Evolutionary conservation across 1,140 invertebrate genomes (phyloP).

Genomic region (Maniola jurtina): DNA sequence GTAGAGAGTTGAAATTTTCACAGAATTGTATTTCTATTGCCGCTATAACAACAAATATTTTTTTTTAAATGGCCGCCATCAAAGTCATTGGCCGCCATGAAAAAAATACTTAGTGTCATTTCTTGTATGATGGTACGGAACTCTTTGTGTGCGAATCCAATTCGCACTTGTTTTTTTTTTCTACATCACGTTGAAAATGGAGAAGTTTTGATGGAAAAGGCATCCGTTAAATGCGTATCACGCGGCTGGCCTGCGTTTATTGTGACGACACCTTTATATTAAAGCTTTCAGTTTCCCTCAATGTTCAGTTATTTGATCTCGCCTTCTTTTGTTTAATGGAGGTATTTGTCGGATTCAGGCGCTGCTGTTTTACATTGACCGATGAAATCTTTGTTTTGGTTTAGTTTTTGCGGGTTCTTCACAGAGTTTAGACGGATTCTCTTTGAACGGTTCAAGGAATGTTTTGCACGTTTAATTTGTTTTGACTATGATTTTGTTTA

Average conservation of each 20-base stretch:
- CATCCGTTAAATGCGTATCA: no score
- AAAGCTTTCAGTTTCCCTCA: constrained; percentile 4
- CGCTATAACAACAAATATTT: no score
- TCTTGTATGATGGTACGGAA: no score
- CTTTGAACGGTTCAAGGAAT: background rate
- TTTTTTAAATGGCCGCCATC: no score
- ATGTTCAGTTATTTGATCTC: constrained; percentile 15
- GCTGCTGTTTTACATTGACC: constrained; percentile 10
- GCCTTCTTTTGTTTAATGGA: constrained; percentile 16
- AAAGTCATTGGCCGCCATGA: no score
- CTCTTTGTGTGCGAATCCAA: no score
- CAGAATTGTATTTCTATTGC: no score
- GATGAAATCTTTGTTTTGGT: constrained; percentile 6
- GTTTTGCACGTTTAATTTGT: background rate
- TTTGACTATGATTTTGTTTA: background rate
- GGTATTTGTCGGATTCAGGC: constrained; percentile 11
- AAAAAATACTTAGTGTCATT: no score
- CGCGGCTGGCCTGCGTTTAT: background rate
- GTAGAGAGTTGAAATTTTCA: no score
- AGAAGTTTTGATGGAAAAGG: no score
- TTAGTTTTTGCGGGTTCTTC: background rate
- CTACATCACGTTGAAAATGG: no score
- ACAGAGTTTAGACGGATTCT: background rate
- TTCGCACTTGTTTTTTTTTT: no score
- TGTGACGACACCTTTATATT: background rate